Percentiles rank a stretch among this genome's conserved stretches.
phyloP scores from a whole-genome alignment of 2,888 invertebrate genomes.

The Hypercompe scribonia region DNA sequence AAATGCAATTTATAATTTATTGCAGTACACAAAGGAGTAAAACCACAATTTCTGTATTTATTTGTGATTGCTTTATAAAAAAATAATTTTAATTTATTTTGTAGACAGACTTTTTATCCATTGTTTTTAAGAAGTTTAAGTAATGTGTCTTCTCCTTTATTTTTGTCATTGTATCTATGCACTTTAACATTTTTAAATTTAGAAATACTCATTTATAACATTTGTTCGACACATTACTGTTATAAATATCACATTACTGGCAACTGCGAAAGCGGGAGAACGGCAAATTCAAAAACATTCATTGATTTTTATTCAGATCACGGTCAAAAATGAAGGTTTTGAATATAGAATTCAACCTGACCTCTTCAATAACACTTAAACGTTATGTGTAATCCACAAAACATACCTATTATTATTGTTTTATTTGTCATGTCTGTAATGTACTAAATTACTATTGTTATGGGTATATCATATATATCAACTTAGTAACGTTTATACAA shows the following conservation, averaged over 20 bases:
- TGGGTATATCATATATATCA: not conserved
- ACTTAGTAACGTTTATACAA: not conserved
- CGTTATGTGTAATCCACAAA: not conserved
- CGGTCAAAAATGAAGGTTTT: not conserved
- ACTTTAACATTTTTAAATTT: not conserved
- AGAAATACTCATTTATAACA: too few species aligned
- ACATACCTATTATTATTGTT: not conserved
- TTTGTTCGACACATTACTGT: not conserved
- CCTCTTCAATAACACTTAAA: not conserved
- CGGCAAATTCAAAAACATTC: not conserved
- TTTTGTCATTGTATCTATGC: not conserved
- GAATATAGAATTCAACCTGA: not conserved
- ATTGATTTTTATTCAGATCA: not conserved
- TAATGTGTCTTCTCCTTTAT: not conserved
- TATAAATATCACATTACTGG: not conserved
- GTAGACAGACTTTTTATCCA: not conserved
- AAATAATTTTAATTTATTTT: too few species aligned
- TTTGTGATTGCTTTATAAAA: too few species aligned
- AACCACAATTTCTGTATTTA: too few species aligned
- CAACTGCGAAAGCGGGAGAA: not conserved
- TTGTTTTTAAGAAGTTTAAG: not conserved
- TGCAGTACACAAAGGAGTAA: too few species aligned
- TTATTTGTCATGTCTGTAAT: not conserved
- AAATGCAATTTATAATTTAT: not conserved
- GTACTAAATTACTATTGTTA: too few species aligned